phyloP scores from a whole-genome alignment of 2,113 vertebrate genomes.

The Cyprinodon tularosa region DNA sequence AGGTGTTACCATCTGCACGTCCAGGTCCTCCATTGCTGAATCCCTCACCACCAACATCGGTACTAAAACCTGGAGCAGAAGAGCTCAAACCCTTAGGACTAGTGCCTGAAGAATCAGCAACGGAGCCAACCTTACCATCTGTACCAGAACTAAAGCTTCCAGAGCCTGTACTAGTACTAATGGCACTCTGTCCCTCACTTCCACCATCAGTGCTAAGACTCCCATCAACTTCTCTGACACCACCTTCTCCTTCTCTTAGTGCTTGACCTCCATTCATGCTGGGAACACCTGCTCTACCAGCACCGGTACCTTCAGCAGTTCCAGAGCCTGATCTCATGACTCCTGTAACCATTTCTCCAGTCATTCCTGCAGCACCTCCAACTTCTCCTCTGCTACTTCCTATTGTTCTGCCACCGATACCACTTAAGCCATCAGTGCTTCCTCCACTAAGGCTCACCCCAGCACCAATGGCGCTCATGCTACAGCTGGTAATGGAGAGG shows the following conservation, averaged over 20 bases:
- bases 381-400: conserved; percentile 21
- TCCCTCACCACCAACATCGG: neutral
- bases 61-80: neutral
- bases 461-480: conserved; percentile 42
- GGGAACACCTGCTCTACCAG: conserved; percentile 17
- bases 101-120: neutral
- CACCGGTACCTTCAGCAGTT: conserved; percentile 18
- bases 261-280: conserved; percentile 16
- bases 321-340: conserved; percentile 18
- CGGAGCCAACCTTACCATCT: conserved; percentile 1
- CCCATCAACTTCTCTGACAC: conserved; percentile 1
- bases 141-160: neutral
- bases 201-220: conserved; percentile 1
- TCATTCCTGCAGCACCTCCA: conserved; percentile 33
- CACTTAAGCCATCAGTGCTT: conserved; percentile 48
- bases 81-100: neutral
- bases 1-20: conserved; percentile 1
- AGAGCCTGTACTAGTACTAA: conserved; percentile 1
- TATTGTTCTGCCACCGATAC: conserved; percentile 40
- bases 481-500: conserved; percentile 64
- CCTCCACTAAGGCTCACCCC: conserved; percentile 62
- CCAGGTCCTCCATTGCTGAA: neutral
- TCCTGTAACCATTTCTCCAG: conserved; percentile 15
- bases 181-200: neutral
- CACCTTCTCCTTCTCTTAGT: conserved; percentile 10